Evolutionary conservation across 2,888 invertebrate genomes (phyloP).

Genomic region (Aporophyla nigra): DNA sequence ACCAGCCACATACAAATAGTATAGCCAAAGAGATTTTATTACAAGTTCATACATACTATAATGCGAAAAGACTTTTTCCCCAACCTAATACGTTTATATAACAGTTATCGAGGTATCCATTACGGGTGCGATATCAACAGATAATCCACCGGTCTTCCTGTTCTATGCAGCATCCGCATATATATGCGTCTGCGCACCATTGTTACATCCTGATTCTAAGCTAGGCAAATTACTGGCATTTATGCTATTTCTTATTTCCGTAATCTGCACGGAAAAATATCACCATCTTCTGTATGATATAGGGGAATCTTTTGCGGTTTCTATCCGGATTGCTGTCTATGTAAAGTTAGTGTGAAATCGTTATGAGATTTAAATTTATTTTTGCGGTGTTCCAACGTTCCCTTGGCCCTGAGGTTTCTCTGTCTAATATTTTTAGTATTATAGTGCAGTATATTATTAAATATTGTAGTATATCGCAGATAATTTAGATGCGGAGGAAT

Average conservation of each 20-base stretch:
- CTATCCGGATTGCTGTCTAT: neutral
- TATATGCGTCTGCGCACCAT: constrained; percentile 47
- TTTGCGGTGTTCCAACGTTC: constrained; percentile 1
- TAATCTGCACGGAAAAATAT: constrained; percentile 37
- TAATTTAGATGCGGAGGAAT: neutral
- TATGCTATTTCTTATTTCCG: constrained; percentile 54
- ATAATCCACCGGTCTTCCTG: constrained; percentile 52
- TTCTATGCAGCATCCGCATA: constrained; percentile 51
- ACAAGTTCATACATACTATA: no score
- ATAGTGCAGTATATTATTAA: neutral
- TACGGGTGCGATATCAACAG: constrained; percentile 33
- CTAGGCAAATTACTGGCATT: constrained; percentile 53
- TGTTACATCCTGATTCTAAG: constrained; percentile 55
- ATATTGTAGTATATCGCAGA: constrained; percentile 5
- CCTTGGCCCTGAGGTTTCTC: constrained; percentile 34
- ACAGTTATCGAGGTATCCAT: constrained; percentile 34
- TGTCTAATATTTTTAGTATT: constrained; percentile 12
- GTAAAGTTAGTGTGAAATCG: neutral
- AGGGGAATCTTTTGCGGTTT: constrained; percentile 30
- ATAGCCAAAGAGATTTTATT: no score
- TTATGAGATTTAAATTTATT: constrained; percentile 14
- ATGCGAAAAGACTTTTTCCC: no score
- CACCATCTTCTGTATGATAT: neutral
- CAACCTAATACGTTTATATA: constrained; percentile 27
- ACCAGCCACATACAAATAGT: no score